phyloP scores from a whole-genome alignment of 2,888 invertebrate species.

The Drosophila neotestacea region DNA sequence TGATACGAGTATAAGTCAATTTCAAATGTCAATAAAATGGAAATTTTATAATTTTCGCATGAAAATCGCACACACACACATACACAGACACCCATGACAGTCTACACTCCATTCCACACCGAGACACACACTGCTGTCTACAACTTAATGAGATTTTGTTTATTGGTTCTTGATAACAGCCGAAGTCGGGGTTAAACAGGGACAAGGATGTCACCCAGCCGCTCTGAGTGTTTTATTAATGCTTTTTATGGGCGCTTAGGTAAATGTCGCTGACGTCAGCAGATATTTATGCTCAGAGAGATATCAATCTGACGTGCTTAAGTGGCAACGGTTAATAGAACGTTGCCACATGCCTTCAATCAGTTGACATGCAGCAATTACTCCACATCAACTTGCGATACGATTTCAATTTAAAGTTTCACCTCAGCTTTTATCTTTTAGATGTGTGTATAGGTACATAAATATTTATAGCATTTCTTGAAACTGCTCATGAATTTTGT shows the following conservation, averaged over 20 bases:
- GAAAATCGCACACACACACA: constrained; percentile 27
- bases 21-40: constrained; percentile 77
- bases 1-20: constrained; percentile 70
- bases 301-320: constrained; percentile 53
- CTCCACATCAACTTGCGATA: background rate
- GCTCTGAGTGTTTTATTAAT: constrained; percentile 52
- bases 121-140: constrained; percentile 42
- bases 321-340: constrained; percentile 42
- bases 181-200: constrained; percentile 18
- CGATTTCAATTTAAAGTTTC: constrained; percentile 1
- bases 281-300: constrained; percentile 33
- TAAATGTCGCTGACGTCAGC: constrained; percentile 54
- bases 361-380: constrained; percentile 17
- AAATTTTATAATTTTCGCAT: constrained; percentile 75
- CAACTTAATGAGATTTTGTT: constrained; percentile 75
- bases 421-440: background rate
- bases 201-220: constrained; percentile 19
- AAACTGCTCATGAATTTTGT: too few species aligned
- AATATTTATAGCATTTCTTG: too few species aligned
- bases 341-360: constrained; percentile 19
- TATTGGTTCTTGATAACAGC: constrained; percentile 70
- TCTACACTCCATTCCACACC: constrained; percentile 26
- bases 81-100: constrained; percentile 9
- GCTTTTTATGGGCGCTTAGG: constrained; percentile 66
- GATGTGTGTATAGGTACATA: too few species aligned